Percentiles rank a stretch among this genome's conserved stretches.
These are phyloP conservation scores for Pristis pectinata DNA, from an alignment of 2,797 vertebrate genomes.

Conservation along the genomic window DNA sequence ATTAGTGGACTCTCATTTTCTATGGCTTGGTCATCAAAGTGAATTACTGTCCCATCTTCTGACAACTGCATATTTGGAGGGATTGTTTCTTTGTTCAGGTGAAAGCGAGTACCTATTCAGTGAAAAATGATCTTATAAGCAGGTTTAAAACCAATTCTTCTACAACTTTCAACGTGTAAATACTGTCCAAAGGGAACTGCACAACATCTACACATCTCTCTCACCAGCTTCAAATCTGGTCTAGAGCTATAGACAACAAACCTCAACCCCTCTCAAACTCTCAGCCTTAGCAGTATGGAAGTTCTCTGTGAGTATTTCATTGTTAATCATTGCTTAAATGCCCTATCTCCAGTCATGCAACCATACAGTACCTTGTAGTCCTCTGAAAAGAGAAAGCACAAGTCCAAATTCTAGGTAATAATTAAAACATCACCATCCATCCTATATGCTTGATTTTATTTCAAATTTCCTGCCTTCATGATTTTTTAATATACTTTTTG, in stretches of 20 bases:
- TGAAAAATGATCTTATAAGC: slow-evolving; percentile 38
- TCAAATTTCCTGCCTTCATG: neutral
- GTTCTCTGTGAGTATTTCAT: neutral
- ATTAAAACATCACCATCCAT: neutral
- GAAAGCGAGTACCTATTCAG: slow-evolving; percentile 73
- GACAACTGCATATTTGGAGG: slow-evolving; percentile 73
- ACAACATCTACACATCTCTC: neutral
- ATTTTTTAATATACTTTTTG: neutral
- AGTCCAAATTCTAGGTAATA: neutral
- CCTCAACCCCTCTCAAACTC: neutral
- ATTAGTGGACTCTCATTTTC: slow-evolving; percentile 49
- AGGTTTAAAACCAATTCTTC: slow-evolving; percentile 8
- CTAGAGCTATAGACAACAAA: neutral
- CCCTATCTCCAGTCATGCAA: neutral
- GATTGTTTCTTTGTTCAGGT: slow-evolving; percentile 65
- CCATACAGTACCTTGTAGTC: neutral
- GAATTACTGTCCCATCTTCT: slow-evolving; percentile 60
- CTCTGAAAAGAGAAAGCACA: neutral
- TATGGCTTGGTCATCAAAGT: slow-evolving; percentile 55
- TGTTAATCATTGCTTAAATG: neutral
- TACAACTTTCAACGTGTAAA: neutral
- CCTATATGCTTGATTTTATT: neutral
- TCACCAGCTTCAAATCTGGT: neutral
- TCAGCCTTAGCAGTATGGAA: neutral
- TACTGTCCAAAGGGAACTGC: neutral